Evolutionary conservation across 2,113 vertebrate genomes (phyloP), one percentile per base, ranked within the genome.

Genomic region (Hepsetus odoe): DNA sequence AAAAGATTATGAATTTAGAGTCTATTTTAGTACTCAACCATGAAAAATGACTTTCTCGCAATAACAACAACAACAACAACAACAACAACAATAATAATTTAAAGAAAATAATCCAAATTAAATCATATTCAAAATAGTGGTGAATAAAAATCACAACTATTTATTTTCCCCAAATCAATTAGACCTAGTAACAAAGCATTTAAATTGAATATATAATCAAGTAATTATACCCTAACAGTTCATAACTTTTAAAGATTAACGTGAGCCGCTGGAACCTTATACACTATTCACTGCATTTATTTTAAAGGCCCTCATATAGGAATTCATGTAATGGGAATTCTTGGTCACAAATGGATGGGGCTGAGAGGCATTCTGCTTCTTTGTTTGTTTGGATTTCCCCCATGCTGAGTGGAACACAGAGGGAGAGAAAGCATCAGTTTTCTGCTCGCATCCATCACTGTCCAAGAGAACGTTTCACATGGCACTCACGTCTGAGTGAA

Each of bases 361-460:
- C 62, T 65, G 65, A 38, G 22, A 38, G 49, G 26, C 8, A 26
- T n/a, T 22, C 49, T 67, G 61, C 32, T 65, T 65, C 49, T 5
- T n/a, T 53, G 33, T 53, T 55, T n/a, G 46, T 28, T 40, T 28
- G 74, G 62, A 26, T 49, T 56, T 55, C 53, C 26, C 30, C 38
- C 65, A 16, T 49, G 28, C 66, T 58, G 58, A 61, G 66, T 28
- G 49, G 58, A 32, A 49, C 30, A 77, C 38, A 46, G 14, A 28
- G 32, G 22, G 44, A 76, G 35, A 40, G 18, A 33, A 16, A 49
- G 55, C 55, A 46, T 77, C 67, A 33, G 68, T 81, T 82, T 88
- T 87, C 86, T 80, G 80, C 68, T 59, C 67, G 85, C 87, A 88
- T 91, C 88, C 84, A 87, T 91, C 87, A 89, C 74, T 84, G 84